phyloP scores from a whole-genome alignment of 2,797 vertebrate genomes.

The Poliocrania exsul region DNA sequence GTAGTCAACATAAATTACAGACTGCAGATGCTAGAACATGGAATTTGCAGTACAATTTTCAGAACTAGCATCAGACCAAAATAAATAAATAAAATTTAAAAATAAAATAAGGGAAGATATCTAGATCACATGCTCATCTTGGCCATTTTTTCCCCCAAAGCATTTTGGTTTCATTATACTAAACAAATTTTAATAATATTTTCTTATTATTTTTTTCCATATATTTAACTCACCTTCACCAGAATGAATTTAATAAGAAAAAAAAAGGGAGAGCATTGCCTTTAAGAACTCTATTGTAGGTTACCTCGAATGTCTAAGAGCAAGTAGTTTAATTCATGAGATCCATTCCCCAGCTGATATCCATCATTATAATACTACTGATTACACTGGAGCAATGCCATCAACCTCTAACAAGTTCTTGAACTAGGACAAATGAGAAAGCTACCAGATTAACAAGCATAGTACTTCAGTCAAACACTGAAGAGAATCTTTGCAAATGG shows the following conservation, averaged over 20 bases:
- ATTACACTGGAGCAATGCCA: neutral
- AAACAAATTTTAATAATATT: neutral
- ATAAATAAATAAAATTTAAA: no score
- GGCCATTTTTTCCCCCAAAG: neutral
- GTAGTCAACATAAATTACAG: neutral
- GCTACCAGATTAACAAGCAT: neutral
- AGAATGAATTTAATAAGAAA: neutral
- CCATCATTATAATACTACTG: neutral
- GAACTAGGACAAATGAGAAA: slow-evolving; percentile 24
- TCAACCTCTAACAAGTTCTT: neutral
- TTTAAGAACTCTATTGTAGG: neutral
- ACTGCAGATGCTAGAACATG: neutral
- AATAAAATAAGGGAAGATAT: no score
- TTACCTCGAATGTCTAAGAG: neutral
- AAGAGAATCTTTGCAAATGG: neutral
- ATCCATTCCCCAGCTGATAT: neutral
- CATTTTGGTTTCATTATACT: neutral
- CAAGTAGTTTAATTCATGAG: neutral
- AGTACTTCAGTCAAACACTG: neutral
- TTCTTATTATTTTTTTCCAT: neutral
- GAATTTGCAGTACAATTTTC: neutral
- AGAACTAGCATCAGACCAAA: neutral
- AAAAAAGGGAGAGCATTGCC: neutral
- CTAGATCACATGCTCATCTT: neutral
- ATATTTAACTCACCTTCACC: neutral